Conservation (phyloP, 2,797 vertebrate genomes). For the Crenuchus spilurus region DNA sequence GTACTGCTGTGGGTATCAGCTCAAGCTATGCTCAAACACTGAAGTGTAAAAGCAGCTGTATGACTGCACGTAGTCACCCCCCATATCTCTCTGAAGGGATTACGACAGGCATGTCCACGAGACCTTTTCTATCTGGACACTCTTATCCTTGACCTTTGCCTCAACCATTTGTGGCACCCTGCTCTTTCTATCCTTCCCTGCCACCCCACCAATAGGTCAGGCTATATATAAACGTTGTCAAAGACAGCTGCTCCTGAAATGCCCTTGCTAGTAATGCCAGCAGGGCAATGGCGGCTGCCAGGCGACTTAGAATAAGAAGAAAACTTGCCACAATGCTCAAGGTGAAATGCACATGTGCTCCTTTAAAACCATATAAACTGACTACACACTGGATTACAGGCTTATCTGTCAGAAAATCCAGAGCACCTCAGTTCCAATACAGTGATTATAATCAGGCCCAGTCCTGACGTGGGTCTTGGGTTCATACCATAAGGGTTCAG, state of each 20-base stretch:
- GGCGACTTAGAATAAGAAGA: background rate
- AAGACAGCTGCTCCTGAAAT: slow-evolving; percentile 33
- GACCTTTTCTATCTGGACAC: slow-evolving; percentile 63
- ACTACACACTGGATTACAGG: too few relatives aligned
- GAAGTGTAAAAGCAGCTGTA: background rate
- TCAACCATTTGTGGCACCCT: slow-evolving; percentile 49
- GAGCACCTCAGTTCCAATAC: too few relatives aligned
- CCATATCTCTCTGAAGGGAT: background rate
- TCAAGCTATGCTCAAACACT: too few relatives aligned
- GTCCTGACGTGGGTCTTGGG: too few relatives aligned
- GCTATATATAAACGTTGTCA: slow-evolving; percentile 69
- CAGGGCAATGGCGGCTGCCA: background rate
- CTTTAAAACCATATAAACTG: too few relatives aligned
- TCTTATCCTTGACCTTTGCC: slow-evolving; percentile 72
- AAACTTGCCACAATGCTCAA: too few relatives aligned
- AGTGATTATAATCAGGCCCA: too few relatives aligned
- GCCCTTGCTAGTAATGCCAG: slow-evolving; percentile 29
- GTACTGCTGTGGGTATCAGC: too few relatives aligned
- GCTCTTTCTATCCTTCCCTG: slow-evolving; percentile 19
- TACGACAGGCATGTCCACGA: slow-evolving; percentile 36
- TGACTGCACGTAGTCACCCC: background rate
- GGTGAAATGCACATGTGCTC: too few relatives aligned
- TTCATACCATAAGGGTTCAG: too few relatives aligned
- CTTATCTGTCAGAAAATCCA: too few relatives aligned
- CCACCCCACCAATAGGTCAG: slow-evolving; percentile 52